phyloP scores from a whole-genome alignment of 2,797 vertebrate genomes.

The Cygnus olor region DNA sequence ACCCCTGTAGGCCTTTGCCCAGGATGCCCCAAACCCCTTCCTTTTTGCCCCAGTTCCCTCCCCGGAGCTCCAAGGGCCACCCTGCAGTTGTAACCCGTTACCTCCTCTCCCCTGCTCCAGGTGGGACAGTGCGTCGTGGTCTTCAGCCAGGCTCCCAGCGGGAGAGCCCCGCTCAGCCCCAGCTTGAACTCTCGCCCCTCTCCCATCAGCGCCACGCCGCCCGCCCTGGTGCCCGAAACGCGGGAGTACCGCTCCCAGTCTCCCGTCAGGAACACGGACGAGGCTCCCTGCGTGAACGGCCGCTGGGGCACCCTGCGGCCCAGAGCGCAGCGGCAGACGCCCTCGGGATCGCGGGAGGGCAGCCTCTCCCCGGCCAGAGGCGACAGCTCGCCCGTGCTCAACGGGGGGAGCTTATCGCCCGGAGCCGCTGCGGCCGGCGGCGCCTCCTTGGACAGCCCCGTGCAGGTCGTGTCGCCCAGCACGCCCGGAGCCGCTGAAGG shows the following conservation, averaged over 20 bases:
- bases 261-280: conserved; percentile 89
- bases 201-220: conserved; percentile 95
- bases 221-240: conserved; percentile 87
- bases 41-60: background rate
- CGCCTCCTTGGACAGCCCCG: conserved; percentile 85
- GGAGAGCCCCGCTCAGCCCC: conserved; percentile 94
- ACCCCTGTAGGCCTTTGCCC: background rate
- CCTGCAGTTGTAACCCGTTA: background rate
- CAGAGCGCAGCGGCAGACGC: conserved; percentile 85
- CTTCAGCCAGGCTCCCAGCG: conserved; percentile 97
- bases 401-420: conserved; percentile 88
- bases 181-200: conserved; percentile 97
- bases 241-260: conserved; percentile 94
- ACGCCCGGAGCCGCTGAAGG: conserved; percentile 75
- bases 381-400: conserved; percentile 89
- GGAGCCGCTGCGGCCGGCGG: conserved; percentile 58
- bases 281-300: conserved; percentile 95
- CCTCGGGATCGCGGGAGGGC: conserved; percentile 85
- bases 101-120: conserved; percentile 70
- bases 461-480: conserved; percentile 86
- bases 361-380: conserved; percentile 91
- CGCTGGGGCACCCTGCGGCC: conserved; percentile 96
- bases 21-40: rapidly evolving
- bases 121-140: conserved; percentile 98
- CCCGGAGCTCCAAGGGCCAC: rapidly evolving